Conservation (phyloP, 2,113 vertebrate species). For the Tragelaphus buxtoni region DNA sequence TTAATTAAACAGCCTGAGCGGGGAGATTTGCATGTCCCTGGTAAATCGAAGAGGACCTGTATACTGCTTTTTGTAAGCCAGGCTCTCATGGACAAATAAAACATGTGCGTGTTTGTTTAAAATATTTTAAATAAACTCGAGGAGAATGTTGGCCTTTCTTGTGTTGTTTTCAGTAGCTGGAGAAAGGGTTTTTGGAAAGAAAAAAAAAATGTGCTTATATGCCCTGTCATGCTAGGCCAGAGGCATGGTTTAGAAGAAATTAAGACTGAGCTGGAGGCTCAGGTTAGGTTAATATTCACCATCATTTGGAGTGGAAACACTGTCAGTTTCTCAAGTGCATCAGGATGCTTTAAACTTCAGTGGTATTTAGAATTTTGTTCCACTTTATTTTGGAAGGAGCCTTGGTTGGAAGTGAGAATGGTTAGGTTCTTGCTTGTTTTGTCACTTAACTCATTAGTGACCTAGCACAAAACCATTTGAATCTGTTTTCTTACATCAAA, state of each 20-base stretch:
- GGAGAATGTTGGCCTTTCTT: not conserved
- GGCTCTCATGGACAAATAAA: not conserved
- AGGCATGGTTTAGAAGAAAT: not conserved
- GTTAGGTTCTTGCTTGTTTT: not conserved
- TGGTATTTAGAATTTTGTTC: not conserved
- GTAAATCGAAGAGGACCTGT: not conserved
- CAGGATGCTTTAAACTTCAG: not conserved
- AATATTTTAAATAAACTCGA: not conserved
- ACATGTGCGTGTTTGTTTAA: not conserved
- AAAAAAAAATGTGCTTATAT: not conserved
- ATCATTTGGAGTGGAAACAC: not conserved
- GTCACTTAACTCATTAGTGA: not conserved
- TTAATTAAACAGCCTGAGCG: not conserved
- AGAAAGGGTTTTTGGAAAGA: constrained; percentile 16
- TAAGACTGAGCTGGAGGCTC: not conserved
- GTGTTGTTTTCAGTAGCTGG: not conserved
- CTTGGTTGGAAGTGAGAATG: not conserved
- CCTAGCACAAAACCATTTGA: not conserved
- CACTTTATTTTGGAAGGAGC: not conserved
- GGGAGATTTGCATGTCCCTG: not conserved
- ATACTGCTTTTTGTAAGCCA: not conserved
- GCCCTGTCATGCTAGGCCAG: constrained; percentile 63
- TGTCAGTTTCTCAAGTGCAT: not conserved
- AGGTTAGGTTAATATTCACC: not conserved
- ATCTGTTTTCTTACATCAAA: constrained; percentile 19